Evolutionary conservation across 1,140 invertebrate species (phyloP).

Genomic region (Cheumatopsyche charites): DNA sequence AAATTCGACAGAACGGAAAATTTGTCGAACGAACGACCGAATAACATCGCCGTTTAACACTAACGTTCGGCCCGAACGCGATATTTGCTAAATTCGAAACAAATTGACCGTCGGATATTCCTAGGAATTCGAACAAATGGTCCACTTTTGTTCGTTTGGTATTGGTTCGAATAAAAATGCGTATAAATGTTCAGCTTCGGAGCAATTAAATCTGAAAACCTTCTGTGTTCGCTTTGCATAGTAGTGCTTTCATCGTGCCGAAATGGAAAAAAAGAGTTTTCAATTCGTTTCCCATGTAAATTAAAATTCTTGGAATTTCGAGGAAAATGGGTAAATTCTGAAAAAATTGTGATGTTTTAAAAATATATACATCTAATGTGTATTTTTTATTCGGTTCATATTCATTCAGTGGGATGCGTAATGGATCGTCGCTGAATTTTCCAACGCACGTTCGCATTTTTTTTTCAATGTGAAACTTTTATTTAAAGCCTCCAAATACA

Average conservation of each 20-base stretch:
- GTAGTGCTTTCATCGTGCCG: neutral
- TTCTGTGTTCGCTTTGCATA: no score
- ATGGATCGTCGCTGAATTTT: neutral
- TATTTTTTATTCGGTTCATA: neutral
- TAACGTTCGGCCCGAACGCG: neutral
- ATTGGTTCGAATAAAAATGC: no score
- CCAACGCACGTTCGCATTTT: no score
- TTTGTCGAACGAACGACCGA: neutral
- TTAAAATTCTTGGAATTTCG: neutral
- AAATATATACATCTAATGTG: neutral
- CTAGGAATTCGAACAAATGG: neutral
- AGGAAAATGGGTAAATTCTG: neutral
- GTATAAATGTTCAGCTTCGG: no score
- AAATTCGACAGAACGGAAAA: neutral
- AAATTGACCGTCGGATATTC: neutral
- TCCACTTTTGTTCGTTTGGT: no score
- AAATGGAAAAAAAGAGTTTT: neutral
- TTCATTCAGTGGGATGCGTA: neutral
- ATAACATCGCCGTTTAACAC: neutral
- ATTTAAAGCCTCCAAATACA: no score
- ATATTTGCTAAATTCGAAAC: neutral
- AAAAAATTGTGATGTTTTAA: neutral
- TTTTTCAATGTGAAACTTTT: no score
- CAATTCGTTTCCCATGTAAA: constrained; percentile 1
- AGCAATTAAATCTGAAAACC: no score